A percentile compares a stretch with the other conserved stretches of the same genome.
These are phyloP conservation scores for Diaperis boleti DNA, from an alignment of 2,888 invertebrate species.

Conservation along the genomic window DNA sequence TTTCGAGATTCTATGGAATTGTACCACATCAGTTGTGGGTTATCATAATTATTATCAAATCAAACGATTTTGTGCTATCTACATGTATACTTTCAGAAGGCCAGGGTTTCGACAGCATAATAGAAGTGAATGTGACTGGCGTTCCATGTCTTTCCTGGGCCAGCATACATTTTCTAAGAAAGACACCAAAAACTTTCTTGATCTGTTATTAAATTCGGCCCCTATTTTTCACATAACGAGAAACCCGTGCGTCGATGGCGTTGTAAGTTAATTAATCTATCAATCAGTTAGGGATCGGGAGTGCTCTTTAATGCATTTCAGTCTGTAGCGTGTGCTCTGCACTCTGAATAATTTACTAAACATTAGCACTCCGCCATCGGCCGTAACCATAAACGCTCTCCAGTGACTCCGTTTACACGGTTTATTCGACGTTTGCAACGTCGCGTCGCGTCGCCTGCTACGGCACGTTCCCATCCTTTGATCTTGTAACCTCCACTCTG, in stretches of 20 bases:
- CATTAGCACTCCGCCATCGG: conserved; percentile 62
- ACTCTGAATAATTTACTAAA: conserved; percentile 64
- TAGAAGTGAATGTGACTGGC: too few species aligned
- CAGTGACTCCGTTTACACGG: conserved; percentile 56
- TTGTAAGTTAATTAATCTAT: conserved; percentile 63
- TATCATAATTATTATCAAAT: too few species aligned
- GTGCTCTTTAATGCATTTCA: conserved; percentile 63
- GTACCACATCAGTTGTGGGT: too few species aligned
- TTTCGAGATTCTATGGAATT: too few species aligned
- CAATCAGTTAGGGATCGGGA: conserved; percentile 62
- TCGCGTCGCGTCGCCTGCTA: conserved; percentile 29
- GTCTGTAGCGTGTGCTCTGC: conserved; percentile 59
- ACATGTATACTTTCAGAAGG: too few species aligned
- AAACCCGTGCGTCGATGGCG: conserved; percentile 51
- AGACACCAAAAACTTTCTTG: neutral
- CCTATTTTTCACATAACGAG: conserved; percentile 51
- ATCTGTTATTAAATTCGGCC: conserved; percentile 27
- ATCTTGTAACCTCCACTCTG: too few species aligned
- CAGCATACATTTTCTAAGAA: too few species aligned
- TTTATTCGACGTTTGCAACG: conserved; percentile 38
- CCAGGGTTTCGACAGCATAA: too few species aligned
- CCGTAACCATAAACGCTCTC: conserved; percentile 63
- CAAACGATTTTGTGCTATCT: too few species aligned
- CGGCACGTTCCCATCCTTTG: conserved; percentile 33
- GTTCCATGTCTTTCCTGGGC: too few species aligned